These are phyloP conservation scores for Geophilus truncorum DNA, from an alignment of 2,888 invertebrate species.

Conservation along the genomic window DNA sequence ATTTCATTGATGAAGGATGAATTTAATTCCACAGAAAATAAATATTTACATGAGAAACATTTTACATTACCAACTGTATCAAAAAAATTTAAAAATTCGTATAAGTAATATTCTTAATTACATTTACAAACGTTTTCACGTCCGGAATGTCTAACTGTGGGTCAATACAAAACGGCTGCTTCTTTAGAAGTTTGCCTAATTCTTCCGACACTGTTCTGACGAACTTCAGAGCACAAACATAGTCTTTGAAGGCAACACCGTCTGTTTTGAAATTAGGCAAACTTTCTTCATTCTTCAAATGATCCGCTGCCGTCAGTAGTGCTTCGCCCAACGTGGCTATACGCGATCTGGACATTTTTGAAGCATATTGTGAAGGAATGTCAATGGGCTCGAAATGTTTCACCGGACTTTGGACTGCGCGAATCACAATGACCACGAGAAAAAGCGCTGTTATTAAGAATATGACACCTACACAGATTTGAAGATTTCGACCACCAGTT, in stretches of 20 bases:
- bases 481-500: background rate
- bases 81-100: background rate
- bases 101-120: background rate
- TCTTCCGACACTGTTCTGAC: background rate
- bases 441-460: background rate
- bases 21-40: too few species aligned
- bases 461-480: background rate
- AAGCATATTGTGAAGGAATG: background rate
- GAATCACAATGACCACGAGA: background rate
- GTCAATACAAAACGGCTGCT: background rate
- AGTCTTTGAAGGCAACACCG: background rate
- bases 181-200: background rate
- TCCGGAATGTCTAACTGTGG: background rate
- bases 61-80: too few species aligned
- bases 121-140: background rate
- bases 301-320: background rate
- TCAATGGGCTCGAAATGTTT: background rate
- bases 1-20: too few species aligned
- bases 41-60: too few species aligned
- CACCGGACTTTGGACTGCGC: background rate
- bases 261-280: background rate
- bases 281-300: background rate
- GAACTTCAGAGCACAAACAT: background rate
- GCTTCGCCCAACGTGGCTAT: background rate
- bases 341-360: background rate